A percentile compares a stretch with the other conserved stretches of the same genome.
Conservation (phyloP, 2,113 vertebrate genomes). For the Hyperopisus bebe region DNA sequence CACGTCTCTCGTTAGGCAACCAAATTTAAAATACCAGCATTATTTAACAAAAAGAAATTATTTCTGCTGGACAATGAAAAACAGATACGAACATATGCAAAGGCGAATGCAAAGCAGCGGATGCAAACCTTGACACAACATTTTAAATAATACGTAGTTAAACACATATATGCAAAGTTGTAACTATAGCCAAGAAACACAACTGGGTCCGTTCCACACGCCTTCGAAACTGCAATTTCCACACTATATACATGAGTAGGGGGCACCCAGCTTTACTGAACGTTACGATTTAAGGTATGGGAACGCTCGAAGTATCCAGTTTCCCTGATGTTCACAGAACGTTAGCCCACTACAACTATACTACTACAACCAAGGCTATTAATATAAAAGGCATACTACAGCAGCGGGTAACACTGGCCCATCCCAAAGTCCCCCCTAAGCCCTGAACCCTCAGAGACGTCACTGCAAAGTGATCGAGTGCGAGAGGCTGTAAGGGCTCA, state of each 20-base stretch:
- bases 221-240: neutral
- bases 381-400: too few relatives aligned
- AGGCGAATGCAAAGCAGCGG: slow-evolving; percentile 42
- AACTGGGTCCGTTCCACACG: neutral
- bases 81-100: slow-evolving; percentile 41
- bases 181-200: neutral
- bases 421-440: too few relatives aligned
- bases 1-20: neutral
- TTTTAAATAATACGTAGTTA: neutral
- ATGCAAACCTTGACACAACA: neutral
- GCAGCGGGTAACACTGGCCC: too few relatives aligned
- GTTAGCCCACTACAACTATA: too few relatives aligned
- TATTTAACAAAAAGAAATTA: neutral
- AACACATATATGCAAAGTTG: slow-evolving; percentile 17
- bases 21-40: neutral
- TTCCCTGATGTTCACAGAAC: too few relatives aligned
- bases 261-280: too few relatives aligned
- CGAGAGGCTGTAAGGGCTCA: too few relatives aligned
- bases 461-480: too few relatives aligned
- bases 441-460: too few relatives aligned
- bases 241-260: neutral
- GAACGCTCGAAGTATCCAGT: too few relatives aligned
- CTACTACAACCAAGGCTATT: too few relatives aligned
- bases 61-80: slow-evolving; percentile 36
- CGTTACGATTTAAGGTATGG: too few relatives aligned